These are phyloP conservation scores for Aporophyla nigra DNA, from an alignment of 2,888 invertebrate species.

Conservation along the genomic window DNA sequence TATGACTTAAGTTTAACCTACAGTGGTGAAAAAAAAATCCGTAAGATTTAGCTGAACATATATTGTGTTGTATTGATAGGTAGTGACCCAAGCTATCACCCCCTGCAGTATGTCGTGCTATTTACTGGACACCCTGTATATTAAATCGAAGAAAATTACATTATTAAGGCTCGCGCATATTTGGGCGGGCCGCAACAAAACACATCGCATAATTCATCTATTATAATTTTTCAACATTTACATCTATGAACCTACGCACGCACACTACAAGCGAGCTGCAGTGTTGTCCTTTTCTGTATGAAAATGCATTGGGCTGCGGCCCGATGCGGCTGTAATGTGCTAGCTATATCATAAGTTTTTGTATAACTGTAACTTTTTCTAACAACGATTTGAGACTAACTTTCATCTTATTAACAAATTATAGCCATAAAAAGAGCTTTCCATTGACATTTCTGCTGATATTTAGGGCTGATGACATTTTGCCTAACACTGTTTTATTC, in stretches of 20 bases:
- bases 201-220: background rate
- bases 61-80: no score
- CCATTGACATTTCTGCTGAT: background rate
- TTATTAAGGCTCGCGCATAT: no score
- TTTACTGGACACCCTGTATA: no score
- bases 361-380: background rate
- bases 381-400: background rate
- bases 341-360: background rate
- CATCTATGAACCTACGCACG: background rate
- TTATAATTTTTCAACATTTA: background rate
- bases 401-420: background rate
- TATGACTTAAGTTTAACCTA: no score
- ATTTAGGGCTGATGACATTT: conserved; percentile 5
- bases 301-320: background rate
- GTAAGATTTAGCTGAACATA: no score
- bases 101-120: no score
- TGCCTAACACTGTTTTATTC: background rate
- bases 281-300: background rate
- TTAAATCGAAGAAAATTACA: background rate
- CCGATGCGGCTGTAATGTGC: no score
- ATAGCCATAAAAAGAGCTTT: background rate
- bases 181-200: no score
- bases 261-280: background rate
- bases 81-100: no score
- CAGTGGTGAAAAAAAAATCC: no score